Base-by-base conservation (phyloP, 2,797 vertebrate species). In the Coregonus ussuriensis region DNA sequence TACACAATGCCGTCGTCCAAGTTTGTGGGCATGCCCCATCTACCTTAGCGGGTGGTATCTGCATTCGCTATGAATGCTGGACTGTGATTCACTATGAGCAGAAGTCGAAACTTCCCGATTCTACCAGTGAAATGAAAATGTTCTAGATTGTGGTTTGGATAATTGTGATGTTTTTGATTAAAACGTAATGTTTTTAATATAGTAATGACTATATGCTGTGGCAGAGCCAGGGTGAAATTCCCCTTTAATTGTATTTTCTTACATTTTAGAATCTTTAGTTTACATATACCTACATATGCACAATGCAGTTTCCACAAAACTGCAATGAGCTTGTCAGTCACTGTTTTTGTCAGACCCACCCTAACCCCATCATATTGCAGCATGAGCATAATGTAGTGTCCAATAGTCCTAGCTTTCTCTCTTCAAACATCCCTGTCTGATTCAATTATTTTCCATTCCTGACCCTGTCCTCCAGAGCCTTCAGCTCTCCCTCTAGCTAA, bases 401-500 rank as follows among this genome's bases (percentile, higher is more conserved):
- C 47, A 37, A 77, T 66, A 59, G 7, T 3, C 13, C 0, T 15
- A 0, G 11, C 7, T 0, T 25, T 66, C 21, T 51, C n/a, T 16
- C 52, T 69, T 31, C 4, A 9, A 53, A 41, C 37, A 41, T 41
- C 31, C 14, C 15, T n/a, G 14, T 5, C 68, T 16, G 31, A 3
- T 1, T 35, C 14, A 4, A 4, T 69, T 4, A 6, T 53, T 37
- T 14, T 13, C 89, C 96, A 86, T 85, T 86, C 84, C 78, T 88
- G 14, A 97, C 91, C 37, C 97, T 92, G 33, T 82, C 87, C 86
- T 96, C 95, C 84, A 97, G 88, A 0, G 90, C 94, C 69, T 90
- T 93, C 51, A 97, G 92, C 91, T 97, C 96, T 1, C 87, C 90
- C 89, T 91, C 81, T 80, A 98, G 90, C 88, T 96, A 33, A 33